Base-by-base conservation (phyloP, 2,113 vertebrate species). In the Pollachius pollachius region DNA sequence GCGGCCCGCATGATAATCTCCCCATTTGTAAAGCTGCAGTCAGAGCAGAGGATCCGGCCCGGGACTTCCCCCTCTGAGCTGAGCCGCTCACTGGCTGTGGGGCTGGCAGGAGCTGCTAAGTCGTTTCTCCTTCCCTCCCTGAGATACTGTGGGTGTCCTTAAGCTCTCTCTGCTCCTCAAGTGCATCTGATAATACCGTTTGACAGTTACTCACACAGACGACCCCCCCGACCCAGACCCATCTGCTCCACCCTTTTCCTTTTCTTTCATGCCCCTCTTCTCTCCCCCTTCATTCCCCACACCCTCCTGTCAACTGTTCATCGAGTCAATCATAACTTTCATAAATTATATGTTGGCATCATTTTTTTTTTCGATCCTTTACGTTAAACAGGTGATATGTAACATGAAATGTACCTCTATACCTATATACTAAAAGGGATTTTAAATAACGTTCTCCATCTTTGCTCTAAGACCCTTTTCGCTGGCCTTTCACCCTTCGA, bases 121-220 rank as follows among this genome's bases (percentile, higher is more conserved):
- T 48, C 41, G 41, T 48, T 13, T 48, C 70, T 58, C 64, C 58
- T 67, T 52, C 70, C 63, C 68, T 80, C 15, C 54, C 54, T 6
- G 54, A 62, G 59, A 9, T 18, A 15, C n/a, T 18, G 23, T 18
- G 71, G 65, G 17, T 41, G 52, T 71, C 54, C 52, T 64, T 23
- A 58, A 30, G 23, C 62, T 75, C 52, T 34, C 67, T 75, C 60
- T 54, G 74, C 25, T 80, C 8, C 52, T 67, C 66, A 78, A 61
- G 71, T 64, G 56, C 70, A 70, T 48, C 65, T 79, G 70, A 65
- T 90, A 79, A 88, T 88, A 63, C 69, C 66, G 34, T 75, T 71
- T 81, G 80, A 86, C 82, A 84, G 76, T 79, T 67, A 78, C 62
- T 68, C 64, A 23, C 58, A 23, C 62, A 23, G 30, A 34, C 52